Evolutionary conservation across 2,797 vertebrate species (phyloP), one percentile per base, ranked within the genome.

Genomic region (Momotus momota): DNA sequence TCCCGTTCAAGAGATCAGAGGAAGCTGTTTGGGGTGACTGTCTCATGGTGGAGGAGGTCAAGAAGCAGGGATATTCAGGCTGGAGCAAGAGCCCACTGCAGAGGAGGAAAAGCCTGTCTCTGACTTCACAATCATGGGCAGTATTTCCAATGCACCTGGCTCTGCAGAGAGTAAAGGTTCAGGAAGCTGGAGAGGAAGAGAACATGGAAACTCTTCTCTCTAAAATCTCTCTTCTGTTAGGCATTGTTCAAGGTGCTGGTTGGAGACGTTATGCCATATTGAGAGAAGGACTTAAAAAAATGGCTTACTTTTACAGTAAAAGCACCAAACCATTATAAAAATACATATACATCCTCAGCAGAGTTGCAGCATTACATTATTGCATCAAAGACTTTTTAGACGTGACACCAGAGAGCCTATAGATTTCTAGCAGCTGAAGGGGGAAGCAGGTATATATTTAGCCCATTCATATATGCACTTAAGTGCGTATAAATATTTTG

Each of bases 401-500:
- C 18, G 4, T 65, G 26, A 61, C 64, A 71, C 21, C 48, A 62
- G 79, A 70, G 45, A 48, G 26, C 10, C 72, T 46, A 14, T 79
- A 48, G 82, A 38, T 33, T 54, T 41, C 43, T 40, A 55, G 79
- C 82, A 86, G 84, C 67, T 52, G 84, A 66, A 73, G 61, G 6
- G 0, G 11, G 51, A 74, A 75, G 55, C 51, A 80, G 74, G 54
- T 78, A 11, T 62, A 33, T 77, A 78, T 79, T 90, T 66, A 79
- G 33, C 46, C n/a, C 64, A 33, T 86, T 92, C 52, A 79, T 45
- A 64, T 49, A 27, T 46, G 41, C 49, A 14, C n/a, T 71, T 64
- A 17, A 67, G 57, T 72, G 41, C 23, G 5, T n/a, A 41, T 69
- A 81, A 91, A 90, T 78, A 82, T 83, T 66, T 88, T 81, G 69